Evolutionary conservation across 2,113 vertebrate genomes (phyloP).

Genomic region (Lutjanus erythropterus): DNA sequence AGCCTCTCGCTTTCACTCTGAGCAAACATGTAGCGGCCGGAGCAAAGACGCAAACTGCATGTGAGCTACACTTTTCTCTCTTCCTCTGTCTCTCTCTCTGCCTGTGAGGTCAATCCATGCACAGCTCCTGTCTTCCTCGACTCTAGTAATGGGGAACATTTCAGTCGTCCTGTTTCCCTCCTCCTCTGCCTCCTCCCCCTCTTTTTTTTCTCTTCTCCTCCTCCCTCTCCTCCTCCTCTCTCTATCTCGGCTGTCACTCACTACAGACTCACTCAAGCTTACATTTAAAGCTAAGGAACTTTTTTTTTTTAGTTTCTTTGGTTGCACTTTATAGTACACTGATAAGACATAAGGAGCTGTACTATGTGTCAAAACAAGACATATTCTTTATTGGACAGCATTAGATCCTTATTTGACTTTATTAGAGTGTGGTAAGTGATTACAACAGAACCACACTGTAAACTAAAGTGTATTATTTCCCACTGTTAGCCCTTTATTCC

Average conservation of each 20-base stretch:
- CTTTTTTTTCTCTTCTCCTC: conserved; percentile 56
- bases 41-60: conserved; percentile 1
- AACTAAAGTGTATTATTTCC: too few species aligned
- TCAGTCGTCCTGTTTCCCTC: conserved; percentile 71
- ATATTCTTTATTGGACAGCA: too few species aligned
- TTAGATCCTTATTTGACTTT: too few species aligned
- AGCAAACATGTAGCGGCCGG: conserved; percentile 13
- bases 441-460: too few species aligned
- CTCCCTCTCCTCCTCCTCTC: conserved; percentile 16
- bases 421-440: too few species aligned
- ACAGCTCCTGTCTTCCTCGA: conserved; percentile 70
- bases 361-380: too few species aligned
- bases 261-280: conserved; percentile 45
- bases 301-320: too few species aligned
- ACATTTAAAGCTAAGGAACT: conserved; percentile 33
- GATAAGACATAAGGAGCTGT: too few species aligned
- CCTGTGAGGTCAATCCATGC: conserved; percentile 66
- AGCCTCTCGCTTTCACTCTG: conserved; percentile 31
- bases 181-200: conserved; percentile 76
- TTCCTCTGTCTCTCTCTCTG: conserved; percentile 15
- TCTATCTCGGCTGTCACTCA: conserved; percentile 70
- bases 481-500: too few species aligned
- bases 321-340: too few species aligned
- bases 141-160: conserved; percentile 73
- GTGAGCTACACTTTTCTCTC: conserved; percentile 16